Evolutionary conservation across 2,888 invertebrate species (phyloP).

Genomic region (Slavum lentiscoides): DNA sequence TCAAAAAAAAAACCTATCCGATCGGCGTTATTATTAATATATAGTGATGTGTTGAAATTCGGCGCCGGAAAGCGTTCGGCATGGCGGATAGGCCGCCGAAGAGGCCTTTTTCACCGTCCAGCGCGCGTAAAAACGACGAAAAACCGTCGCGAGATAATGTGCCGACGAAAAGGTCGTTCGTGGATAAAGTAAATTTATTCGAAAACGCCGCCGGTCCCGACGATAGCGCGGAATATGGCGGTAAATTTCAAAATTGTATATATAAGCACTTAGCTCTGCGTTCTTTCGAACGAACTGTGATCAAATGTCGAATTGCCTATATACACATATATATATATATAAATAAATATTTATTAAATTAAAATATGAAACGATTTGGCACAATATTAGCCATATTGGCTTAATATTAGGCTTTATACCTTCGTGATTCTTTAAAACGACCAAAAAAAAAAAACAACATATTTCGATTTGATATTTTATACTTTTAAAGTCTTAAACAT

Average conservation of each 20-base stretch:
- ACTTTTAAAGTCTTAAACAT: too few relatives aligned
- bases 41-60: constrained; percentile 4
- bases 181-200: constrained; percentile 25
- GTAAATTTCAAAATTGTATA: constrained; percentile 28
- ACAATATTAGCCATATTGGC: too few relatives aligned
- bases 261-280: background rate
- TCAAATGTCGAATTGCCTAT: constrained; percentile 9
- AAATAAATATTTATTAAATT: too few relatives aligned
- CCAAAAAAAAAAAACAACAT: too few relatives aligned
- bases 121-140: constrained; percentile 3
- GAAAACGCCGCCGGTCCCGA: constrained; percentile 4
- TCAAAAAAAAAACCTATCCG: background rate
- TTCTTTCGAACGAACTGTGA: constrained; percentile 20
- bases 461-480: too few relatives aligned
- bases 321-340: too few relatives aligned
- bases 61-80: background rate
- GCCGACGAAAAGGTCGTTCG: constrained; percentile 14
- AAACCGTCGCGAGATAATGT: background rate
- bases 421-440: too few relatives aligned
- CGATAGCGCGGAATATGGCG: constrained; percentile 14
- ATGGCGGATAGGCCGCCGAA: constrained; percentile 43
- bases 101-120: constrained; percentile 13
- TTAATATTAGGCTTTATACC: too few relatives aligned
- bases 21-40: background rate
- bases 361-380: too few relatives aligned